These are phyloP conservation scores for Sturnira hondurensis DNA, from an alignment of 2,113 vertebrate species.

Conservation along the genomic window DNA sequence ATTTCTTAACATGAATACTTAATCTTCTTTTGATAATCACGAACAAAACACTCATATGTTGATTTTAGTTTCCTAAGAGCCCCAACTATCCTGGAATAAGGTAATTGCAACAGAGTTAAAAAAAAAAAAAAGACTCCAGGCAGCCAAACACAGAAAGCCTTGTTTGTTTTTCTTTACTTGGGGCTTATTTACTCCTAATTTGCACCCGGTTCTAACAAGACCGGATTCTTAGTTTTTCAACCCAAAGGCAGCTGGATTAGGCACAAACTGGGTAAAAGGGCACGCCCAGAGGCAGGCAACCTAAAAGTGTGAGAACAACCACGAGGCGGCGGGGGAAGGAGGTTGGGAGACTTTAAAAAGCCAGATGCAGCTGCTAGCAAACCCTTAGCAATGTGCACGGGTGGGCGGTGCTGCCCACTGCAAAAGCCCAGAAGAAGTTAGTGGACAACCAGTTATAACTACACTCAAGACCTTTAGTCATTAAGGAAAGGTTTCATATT, in stretches of 20 bases:
- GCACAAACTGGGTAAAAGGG: not conserved
- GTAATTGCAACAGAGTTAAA: not conserved
- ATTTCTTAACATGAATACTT: not conserved
- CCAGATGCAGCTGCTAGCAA: not conserved
- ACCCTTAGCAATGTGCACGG: not conserved
- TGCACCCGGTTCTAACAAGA: not conserved
- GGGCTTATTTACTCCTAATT: not conserved
- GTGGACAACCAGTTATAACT: not conserved
- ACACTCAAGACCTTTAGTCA: not conserved
- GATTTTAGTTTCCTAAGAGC: not conserved
- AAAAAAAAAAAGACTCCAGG: not conserved
- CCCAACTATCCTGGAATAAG: not conserved
- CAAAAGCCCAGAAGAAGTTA: not conserved
- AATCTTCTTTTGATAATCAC: not conserved
- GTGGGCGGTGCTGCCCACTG: not conserved
- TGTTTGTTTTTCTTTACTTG: not conserved
- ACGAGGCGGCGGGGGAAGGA: not conserved
- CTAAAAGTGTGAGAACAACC: not conserved
- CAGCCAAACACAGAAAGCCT: not conserved
- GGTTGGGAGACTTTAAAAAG: not conserved
- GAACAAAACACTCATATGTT: not conserved
- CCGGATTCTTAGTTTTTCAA: not conserved
- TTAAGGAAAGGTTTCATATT: not conserved
- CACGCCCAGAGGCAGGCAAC: not conserved
- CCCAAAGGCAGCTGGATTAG: not conserved